Evolutionary conservation across 2,888 invertebrate species (phyloP).

Genomic region (Pseudanteris insignis): DNA sequence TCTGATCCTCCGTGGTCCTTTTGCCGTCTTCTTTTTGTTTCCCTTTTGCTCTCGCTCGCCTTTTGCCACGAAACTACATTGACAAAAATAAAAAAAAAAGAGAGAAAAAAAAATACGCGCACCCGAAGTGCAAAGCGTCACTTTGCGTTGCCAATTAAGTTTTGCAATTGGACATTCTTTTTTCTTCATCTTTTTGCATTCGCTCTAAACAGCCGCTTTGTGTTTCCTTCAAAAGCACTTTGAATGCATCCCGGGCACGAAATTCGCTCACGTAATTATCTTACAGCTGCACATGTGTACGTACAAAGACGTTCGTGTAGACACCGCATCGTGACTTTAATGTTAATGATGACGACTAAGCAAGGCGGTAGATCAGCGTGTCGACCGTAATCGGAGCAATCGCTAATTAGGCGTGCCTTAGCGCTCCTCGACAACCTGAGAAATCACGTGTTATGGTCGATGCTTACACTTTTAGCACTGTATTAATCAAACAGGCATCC

Average conservation of each 20-base stretch:
- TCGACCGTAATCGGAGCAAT: conserved; percentile 20
- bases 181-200: background rate
- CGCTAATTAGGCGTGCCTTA: conserved; percentile 8
- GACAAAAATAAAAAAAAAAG: too few relatives aligned
- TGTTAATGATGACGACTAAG: too few relatives aligned
- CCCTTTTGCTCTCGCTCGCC: background rate
- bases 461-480: too few relatives aligned
- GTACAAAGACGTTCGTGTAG: conserved; percentile 20
- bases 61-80: background rate
- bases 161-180: conserved; percentile 19
- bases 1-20: background rate
- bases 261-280: conserved; percentile 25
- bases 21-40: background rate
- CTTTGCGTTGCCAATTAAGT: conserved; percentile 26
- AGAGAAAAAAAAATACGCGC: too few relatives aligned
- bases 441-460: too few relatives aligned
- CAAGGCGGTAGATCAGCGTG: too few relatives aligned
- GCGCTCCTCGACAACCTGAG: too few relatives aligned
- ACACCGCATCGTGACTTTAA: conserved; percentile 18
- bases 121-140: conserved; percentile 6
- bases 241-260: conserved; percentile 5
- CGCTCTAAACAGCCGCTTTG: conserved; percentile 5
- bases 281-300: conserved; percentile 19
- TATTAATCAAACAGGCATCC: too few relatives aligned
- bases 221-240: conserved; percentile 27